Evolutionary conservation across 1,140 invertebrate species (phyloP).

Genomic region (Heterodera schachtii): DNA sequence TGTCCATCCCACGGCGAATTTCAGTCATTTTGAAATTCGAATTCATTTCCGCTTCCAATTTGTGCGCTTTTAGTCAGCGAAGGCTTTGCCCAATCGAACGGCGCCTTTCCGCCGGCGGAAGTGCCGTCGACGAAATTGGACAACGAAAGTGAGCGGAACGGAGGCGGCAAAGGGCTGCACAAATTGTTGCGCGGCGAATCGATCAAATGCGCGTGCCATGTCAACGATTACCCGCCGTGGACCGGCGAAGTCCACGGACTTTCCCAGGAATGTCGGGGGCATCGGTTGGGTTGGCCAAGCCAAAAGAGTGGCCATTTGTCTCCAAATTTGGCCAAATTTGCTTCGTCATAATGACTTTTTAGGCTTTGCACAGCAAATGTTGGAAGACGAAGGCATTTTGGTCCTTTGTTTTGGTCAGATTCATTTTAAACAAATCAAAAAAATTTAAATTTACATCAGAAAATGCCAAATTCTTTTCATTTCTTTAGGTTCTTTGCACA

Average conservation of each 20-base stretch:
- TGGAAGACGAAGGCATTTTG: too few species aligned
- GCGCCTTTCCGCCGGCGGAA: too few species aligned
- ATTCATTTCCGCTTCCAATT: too few species aligned
- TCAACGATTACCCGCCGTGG: conserved; percentile 58
- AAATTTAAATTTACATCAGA: too few species aligned
- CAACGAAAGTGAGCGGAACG: background rate
- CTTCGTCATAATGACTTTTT: conserved; percentile 3
- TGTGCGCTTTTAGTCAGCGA: too few species aligned
- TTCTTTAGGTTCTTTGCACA: conserved; percentile 46
- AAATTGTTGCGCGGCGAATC: background rate
- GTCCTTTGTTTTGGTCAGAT: too few species aligned
- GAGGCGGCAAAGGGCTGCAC: background rate
- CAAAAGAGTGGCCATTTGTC: background rate
- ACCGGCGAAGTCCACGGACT: conserved; percentile 62
- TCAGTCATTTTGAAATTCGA: too few species aligned
- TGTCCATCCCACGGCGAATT: too few species aligned
- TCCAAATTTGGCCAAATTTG: too few species aligned
- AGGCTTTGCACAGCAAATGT: conserved; percentile 56
- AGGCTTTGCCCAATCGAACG: too few species aligned
- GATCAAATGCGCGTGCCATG: conserved; percentile 53
- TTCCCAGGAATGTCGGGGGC: conserved; percentile 44
- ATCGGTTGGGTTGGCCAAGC: background rate
- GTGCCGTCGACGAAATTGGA: background rate
- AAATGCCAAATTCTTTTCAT: too few species aligned
- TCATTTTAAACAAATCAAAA: too few species aligned